These are phyloP conservation scores for Emydocephalus ijimae DNA, from an alignment of 2,113 vertebrate species.

Conservation along the genomic window DNA sequence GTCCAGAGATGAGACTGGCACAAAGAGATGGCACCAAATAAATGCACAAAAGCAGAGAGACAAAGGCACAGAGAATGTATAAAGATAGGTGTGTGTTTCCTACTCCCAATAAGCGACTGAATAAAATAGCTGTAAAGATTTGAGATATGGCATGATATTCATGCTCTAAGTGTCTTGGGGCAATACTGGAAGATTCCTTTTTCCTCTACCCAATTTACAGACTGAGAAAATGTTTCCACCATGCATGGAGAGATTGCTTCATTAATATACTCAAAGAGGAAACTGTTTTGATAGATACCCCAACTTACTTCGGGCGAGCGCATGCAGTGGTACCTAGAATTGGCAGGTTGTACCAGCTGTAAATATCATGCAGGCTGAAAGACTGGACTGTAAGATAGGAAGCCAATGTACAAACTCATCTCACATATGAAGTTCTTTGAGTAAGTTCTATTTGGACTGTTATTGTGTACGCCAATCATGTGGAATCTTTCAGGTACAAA, in stretches of 20 bases:
- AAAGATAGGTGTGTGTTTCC: not conserved
- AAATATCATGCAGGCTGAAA: not conserved
- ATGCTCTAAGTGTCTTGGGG: not conserved
- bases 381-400: not conserved
- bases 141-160: not conserved
- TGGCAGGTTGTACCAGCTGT: not conserved
- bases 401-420: not conserved
- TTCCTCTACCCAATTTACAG: not conserved
- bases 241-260: not conserved
- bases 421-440: not conserved
- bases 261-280: not conserved
- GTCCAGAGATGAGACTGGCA: not conserved
- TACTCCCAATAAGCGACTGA: not conserved
- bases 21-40: not conserved
- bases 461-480: not conserved
- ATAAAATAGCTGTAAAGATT: not conserved
- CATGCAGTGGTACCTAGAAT: not conserved
- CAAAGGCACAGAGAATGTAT: not conserved
- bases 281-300: not conserved
- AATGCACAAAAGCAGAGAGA: not conserved
- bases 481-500: not conserved
- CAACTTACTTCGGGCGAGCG: not conserved
- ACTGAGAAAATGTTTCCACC: not conserved
- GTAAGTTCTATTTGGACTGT: not conserved
- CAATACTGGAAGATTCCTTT: not conserved